These are phyloP conservation scores for Dynastes hyllus DNA, from an alignment of 2,888 invertebrate species.

Conservation along the genomic window DNA sequence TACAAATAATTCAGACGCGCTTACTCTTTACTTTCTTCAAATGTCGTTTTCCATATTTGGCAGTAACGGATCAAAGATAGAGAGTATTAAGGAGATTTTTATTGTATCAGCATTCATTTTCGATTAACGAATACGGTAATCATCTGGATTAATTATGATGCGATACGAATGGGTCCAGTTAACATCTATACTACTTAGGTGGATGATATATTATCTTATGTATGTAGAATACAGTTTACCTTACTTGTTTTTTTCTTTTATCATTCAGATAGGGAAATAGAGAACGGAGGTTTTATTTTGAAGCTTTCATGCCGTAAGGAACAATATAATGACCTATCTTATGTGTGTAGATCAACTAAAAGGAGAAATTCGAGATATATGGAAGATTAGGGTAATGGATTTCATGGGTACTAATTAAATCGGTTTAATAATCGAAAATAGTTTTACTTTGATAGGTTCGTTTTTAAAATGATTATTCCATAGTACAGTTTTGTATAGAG, in stretches of 20 bases:
- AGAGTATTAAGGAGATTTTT: background rate
- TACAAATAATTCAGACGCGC: slow-evolving; percentile 26
- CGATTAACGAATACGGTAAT: slow-evolving; percentile 22
- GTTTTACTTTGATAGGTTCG: too few relatives aligned
- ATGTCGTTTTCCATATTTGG: slow-evolving; percentile 8
- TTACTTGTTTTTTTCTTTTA: background rate
- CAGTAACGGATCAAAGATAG: background rate
- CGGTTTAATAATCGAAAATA: too few relatives aligned
- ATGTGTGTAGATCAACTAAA: background rate
- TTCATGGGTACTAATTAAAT: background rate
- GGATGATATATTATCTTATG: slow-evolving; percentile 12
- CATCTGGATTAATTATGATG: slow-evolving; percentile 14
- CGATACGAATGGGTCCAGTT: slow-evolving; percentile 7
- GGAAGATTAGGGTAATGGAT: slow-evolving; percentile 9
- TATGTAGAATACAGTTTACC: background rate
- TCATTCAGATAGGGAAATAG: background rate
- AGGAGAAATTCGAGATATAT: background rate
- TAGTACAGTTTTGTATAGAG: too few relatives aligned
- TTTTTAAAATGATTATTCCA: too few relatives aligned
- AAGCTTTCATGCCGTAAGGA: background rate
- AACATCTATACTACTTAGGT: background rate
- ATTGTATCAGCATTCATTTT: background rate
- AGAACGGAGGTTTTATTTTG: background rate
- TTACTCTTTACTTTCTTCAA: slow-evolving; percentile 21
- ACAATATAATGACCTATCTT: background rate